phyloP scores from a whole-genome alignment of 2,797 vertebrate species.

The Yasuhikotakia modesta region DNA sequence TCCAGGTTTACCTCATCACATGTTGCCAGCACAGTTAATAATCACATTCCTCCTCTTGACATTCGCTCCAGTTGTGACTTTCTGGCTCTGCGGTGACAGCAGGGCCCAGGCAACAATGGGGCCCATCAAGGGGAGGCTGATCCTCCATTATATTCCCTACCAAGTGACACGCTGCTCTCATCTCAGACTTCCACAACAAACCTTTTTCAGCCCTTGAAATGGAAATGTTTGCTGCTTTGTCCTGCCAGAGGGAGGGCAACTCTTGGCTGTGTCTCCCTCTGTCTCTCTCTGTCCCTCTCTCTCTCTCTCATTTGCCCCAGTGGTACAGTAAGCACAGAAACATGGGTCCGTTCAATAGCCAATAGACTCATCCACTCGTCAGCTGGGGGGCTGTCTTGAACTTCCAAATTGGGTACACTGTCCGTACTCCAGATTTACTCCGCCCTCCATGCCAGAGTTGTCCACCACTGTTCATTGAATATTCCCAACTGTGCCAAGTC shows the following conservation, averaged over 20 bases:
- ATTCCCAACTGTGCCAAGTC: constrained; percentile 7
- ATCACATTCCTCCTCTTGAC: background rate
- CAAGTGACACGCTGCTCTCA: constrained; percentile 12
- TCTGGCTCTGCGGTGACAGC: background rate
- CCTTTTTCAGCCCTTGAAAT: constrained; percentile 1
- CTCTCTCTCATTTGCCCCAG: background rate
- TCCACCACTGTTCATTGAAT: background rate
- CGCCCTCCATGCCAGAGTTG: background rate
- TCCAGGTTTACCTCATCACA: background rate
- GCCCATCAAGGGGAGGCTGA: background rate
- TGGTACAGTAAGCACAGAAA: background rate
- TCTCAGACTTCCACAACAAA: constrained; percentile 1
- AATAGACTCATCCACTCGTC: background rate
- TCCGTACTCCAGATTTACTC: background rate
- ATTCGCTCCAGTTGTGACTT: background rate
- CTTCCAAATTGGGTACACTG: background rate
- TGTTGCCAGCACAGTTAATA: background rate
- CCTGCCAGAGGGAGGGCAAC: background rate
- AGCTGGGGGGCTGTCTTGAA: constrained; percentile 26
- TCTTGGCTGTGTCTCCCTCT: background rate
- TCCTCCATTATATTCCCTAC: constrained; percentile 2
- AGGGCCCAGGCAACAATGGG: background rate
- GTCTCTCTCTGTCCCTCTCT: background rate
- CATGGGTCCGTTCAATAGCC: background rate
- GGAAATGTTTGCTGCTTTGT: constrained; percentile 13